Conservation (phyloP, 2,797 vertebrate genomes). For the Melanitta fusca region DNA sequence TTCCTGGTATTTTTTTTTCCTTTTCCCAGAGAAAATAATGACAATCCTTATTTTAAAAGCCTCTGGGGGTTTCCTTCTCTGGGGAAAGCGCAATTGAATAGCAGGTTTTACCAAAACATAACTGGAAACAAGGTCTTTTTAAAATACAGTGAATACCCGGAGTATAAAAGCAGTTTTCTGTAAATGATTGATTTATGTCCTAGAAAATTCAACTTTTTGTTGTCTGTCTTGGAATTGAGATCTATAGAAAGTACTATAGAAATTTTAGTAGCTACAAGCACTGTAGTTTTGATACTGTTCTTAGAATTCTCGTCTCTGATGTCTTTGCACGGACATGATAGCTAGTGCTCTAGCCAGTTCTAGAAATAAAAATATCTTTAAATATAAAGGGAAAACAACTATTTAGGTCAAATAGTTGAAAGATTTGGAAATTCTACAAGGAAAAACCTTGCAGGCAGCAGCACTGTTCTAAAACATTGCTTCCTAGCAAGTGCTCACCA, state of each 20-base stretch:
- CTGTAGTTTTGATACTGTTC: not conserved
- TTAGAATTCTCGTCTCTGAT: not conserved
- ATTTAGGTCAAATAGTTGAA: constrained; percentile 8
- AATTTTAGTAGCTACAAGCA: not conserved
- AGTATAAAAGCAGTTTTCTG: constrained; percentile 40
- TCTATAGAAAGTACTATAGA: not conserved
- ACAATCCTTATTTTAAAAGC: constrained; percentile 8
- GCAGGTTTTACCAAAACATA: constrained; percentile 37
- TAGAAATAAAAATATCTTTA: constrained; percentile 15
- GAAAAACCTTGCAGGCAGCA: not conserved
- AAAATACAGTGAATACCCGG: constrained; percentile 14
- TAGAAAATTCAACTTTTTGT: not conserved
- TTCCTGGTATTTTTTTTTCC: constrained; percentile 45
- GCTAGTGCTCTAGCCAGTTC: not conserved
- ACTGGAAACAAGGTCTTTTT: constrained; percentile 41
- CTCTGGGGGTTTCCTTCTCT: not conserved
- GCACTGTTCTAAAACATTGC: not conserved
- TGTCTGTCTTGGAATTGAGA: not conserved
- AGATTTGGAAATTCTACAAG: not conserved
- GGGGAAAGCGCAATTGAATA: constrained; percentile 32
- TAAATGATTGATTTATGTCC: constrained; percentile 11
- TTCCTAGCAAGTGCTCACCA: not conserved
- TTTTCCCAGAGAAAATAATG: constrained; percentile 45
- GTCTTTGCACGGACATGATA: not conserved
- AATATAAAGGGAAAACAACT: not conserved